Evolutionary conservation across 2,113 vertebrate genomes (phyloP), one percentile per base, ranked within the genome.

Genomic region (Geococcyx californianus): DNA sequence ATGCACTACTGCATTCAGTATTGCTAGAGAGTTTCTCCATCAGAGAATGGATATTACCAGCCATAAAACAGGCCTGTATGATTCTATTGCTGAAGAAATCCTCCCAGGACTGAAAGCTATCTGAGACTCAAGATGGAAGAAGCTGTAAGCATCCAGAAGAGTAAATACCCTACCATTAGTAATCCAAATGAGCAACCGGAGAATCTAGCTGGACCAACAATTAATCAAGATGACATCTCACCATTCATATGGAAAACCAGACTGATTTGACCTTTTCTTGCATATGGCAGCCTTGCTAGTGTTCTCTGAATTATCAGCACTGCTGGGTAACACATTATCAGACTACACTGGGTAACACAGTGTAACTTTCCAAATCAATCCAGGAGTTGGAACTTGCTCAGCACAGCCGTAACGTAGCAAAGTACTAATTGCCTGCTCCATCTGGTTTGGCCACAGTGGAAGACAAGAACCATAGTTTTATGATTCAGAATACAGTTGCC

Each of bases 171-270:
- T 11, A 44, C 18, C 79, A 83, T 80, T 55, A 92, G 75, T 90
- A 93, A 92, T 19, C 59, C 79, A 69, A 90, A 90, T 58, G 51
- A 96, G 68, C 77, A 93, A 97, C 24, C 38, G 19, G 55, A 88
- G 82, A 95, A 80, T 34, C 85, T 20, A 88, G 40, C 34, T 59
- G 69, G 40, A 76, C 74, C 34, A 93, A 82, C 31, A 89, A 87
- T 78, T 84, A 91, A 90, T 59, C 24, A n/a, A 74, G 88, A 84
- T 36, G 73, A 78, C 16, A 17, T 84, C 84, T 82, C 75, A 72
- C 64, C 69, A 60, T 68, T 26, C 28, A 4, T 34, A 94, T 28
- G 31, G 81, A 56, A 86, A 87, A 54, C 16, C 33, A 70, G 29
- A 42, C 33, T 84, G 73, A 47, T 87, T 20, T 89, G 72, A 84